Base-by-base conservation (phyloP, 2,888 invertebrate species). In the Tenthredo distinguenda region DNA sequence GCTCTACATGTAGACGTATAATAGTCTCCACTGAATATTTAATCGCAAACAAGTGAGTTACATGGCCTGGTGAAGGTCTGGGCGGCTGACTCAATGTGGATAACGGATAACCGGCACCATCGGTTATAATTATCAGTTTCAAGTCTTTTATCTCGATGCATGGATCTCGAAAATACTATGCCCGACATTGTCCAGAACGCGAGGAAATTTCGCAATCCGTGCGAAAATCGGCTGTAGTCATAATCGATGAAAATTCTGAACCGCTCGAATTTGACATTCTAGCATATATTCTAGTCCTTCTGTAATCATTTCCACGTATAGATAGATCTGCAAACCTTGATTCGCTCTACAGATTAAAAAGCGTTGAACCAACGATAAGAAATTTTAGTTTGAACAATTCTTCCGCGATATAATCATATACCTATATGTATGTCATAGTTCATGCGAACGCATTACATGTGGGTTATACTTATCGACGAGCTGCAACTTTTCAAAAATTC, bases 41-140 rank as follows among this genome's bases (percentile, higher is more conserved):
- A 40, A 81, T 81, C 40, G 21, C 37, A 81, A 62, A 81, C 58
- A 81, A 62, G 81, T 65, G 81, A 81, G 81, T 81, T 81, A 81
- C 62, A 62, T 81, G 62, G 40, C 37, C 62, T 55, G 55, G 18
- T 55, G 50, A 31, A 50, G 50, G 40, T 77, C 55, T 21, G 47
- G n/a, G 12, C 76, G 26, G 5, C 47, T 21, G 26, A 26, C 31
- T 79, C 18, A 55, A 26, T 26, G 79, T 37, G 34, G 37, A 37
- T 34, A n/a, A 34, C 37, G 79, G 34, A 58, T 79, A 55, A 37
- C 34, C 77, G 55, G 74, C 21, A 77, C 47, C 50, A 77, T 77
- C 77, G 77, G 43, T 77, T 55, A 55, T 62, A 58, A 81, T 81
- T 55, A 40, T 81, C 81, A 37, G 62, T 62, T 62, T 37, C 62